phyloP scores from a whole-genome alignment of 1,140 invertebrate genomes.

The Drosophila eugracilis region DNA sequence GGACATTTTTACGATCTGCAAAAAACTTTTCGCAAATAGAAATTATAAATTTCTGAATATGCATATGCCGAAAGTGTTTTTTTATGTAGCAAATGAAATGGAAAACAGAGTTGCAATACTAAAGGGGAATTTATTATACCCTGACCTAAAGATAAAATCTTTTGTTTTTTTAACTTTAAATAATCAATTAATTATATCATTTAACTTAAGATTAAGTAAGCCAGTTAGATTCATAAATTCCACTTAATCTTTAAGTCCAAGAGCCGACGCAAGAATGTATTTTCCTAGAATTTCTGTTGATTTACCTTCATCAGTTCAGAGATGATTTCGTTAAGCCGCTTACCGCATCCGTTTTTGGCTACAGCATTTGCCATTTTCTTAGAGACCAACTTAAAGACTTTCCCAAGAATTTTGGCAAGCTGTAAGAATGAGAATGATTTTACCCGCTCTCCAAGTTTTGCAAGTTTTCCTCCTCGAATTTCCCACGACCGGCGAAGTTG shows the following conservation, averaged over 20 bases:
- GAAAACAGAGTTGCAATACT: not conserved
- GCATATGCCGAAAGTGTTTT: not conserved
- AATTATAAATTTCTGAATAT: constrained; percentile 56
- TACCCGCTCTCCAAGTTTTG: constrained; percentile 28
- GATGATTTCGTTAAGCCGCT: constrained; percentile 49
- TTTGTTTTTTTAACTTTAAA: too few relatives aligned
- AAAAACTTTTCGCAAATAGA: constrained; percentile 61
- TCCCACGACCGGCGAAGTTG: constrained; percentile 10
- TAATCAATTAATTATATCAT: too few relatives aligned
- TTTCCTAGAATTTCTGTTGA: constrained; percentile 13
- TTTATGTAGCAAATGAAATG: not conserved
- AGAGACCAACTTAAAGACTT: constrained; percentile 40
- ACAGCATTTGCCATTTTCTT: constrained; percentile 27
- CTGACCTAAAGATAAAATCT: too few relatives aligned
- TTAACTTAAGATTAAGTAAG: too few relatives aligned
- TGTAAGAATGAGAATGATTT: not conserved
- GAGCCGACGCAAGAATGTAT: not conserved
- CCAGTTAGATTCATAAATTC: constrained; percentile 6
- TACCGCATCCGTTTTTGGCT: constrained; percentile 23
- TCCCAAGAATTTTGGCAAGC: constrained; percentile 37
- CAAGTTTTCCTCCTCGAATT: constrained; percentile 21
- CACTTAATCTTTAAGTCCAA: not conserved
- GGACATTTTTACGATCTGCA: constrained; percentile 60
- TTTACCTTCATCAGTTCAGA: constrained; percentile 30
- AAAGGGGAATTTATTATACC: not conserved